Base-by-base conservation (phyloP, 2,888 invertebrate genomes). In the Congeria kusceri region DNA sequence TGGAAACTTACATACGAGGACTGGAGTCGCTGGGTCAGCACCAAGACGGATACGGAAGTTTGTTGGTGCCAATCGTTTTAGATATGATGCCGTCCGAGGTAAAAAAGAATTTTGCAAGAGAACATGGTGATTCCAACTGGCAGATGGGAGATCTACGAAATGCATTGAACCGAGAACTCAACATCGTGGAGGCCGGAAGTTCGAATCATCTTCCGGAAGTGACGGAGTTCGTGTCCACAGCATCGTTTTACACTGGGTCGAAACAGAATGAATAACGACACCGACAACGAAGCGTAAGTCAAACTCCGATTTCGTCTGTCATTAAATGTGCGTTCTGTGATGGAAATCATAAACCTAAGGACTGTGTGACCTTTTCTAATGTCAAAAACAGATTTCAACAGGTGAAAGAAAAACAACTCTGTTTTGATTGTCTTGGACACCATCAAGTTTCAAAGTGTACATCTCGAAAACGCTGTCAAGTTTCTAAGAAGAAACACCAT, bases 371-470 rank as follows among this genome's bases (percentile, higher is more conserved):
- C 15, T 18, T 23, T n/a, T 9, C 9, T 18, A 49, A 75, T 13
- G 27, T 23, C 0, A 53, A 67, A 23, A 39, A 25, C 11, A 59
- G 62, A 49, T 15, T 49, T 18, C 18, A n/a, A 13, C 46, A 59
- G 20, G 62, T 76, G 4, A 62, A 69, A 53, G 15, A n/a, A 3
- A 62, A 63, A 28, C 59, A 64, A 20, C 28, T 65, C 20, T 69
- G 69, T 44, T 75, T 69, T 49, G 69, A 69, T n/a, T 75, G 75
- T 23, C 25, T 69, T 15, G 65, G 75, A 23, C 20, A 18, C 18
- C 75, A 75, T 53, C 32, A 64, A 46, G 69, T 69, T 13, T 18
- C 69, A 11, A 47, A 63, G 28, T 75, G 69, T n/a, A 46, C 46
- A 27, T 75, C 75, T 7, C 58, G 49, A 20, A 29, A 58, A 4